Conservation (phyloP, 2,113 vertebrate genomes). For the Leucosticte australis region DNA sequence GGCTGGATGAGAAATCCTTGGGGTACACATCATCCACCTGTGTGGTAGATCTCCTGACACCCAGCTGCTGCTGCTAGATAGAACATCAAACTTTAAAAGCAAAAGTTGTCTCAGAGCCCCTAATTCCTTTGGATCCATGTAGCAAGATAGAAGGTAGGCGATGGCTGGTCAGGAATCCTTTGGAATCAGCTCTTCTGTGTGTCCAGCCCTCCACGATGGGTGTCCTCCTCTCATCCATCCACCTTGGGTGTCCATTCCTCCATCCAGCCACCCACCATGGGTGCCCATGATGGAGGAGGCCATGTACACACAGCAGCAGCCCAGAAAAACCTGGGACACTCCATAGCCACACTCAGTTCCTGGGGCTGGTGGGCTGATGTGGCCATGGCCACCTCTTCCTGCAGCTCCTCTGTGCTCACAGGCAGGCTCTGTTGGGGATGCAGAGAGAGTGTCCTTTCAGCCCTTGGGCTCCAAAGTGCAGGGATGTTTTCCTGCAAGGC, state of each 20-base stretch:
- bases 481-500: slow-evolving; percentile 18
- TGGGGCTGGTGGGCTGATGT: not conserved
- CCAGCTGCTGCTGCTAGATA: not conserved
- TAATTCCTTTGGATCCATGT: not conserved
- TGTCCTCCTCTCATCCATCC: not conserved
- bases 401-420: not conserved
- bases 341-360: not conserved
- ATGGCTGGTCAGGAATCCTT: not conserved
- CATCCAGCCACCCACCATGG: not conserved
- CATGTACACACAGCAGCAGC: rapidly evolving
- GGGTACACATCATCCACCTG: no score
- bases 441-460: slow-evolving; percentile 22
- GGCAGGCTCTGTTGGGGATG: not conserved
- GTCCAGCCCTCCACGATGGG: rapidly evolving
- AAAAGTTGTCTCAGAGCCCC: not conserved
- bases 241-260: not conserved
- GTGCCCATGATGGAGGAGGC: not conserved
- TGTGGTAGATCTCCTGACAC: not conserved
- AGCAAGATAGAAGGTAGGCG: not conserved
- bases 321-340: not conserved
- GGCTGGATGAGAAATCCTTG: not conserved
- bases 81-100: not conserved
- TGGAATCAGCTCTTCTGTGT: not conserved
- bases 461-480: not conserved
- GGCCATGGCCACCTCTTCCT: rapidly evolving